These are phyloP conservation scores for Corydoras sp. DNA, from an alignment of 2,113 vertebrate genomes.

Conservation along the genomic window DNA sequence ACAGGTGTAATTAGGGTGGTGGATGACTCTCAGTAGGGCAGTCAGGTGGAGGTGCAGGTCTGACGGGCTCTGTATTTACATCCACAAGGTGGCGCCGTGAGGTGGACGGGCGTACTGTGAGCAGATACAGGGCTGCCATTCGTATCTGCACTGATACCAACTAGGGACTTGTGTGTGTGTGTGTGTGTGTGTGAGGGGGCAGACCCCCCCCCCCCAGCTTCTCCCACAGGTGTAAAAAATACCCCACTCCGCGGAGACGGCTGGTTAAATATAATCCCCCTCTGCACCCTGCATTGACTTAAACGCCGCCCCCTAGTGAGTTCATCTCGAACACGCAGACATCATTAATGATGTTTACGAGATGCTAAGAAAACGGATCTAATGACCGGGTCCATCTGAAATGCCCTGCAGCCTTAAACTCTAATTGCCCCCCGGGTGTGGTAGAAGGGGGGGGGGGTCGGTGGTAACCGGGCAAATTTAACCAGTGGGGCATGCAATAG, in stretches of 20 bases:
- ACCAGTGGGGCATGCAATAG: no score
- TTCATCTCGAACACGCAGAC: conserved; percentile 14
- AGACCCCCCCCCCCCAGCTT: conserved; percentile 9
- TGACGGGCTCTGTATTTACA: no score
- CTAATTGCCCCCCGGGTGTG: neutral
- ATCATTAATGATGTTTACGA: conserved; percentile 54
- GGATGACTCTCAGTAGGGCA: no score
- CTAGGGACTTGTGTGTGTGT: neutral
- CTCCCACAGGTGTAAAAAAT: conserved; percentile 27
- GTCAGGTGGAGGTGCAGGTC: no score
- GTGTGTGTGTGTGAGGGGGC: neutral
- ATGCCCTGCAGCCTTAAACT: neutral
- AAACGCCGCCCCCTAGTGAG: neutral
- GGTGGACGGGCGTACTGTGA: no score
- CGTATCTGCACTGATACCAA: neutral
- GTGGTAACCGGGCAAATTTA: no score
- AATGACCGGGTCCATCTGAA: neutral
- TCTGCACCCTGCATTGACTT: neutral
- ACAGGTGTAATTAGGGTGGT: no score
- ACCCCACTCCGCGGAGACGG: conserved; percentile 42
- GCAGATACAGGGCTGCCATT: no score
- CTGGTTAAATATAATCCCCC: conserved; percentile 51
- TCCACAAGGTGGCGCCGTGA: no score
- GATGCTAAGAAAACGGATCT: neutral
- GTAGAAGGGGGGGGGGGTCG: no score